Evolutionary conservation across 2,888 invertebrate species (phyloP), one percentile per base, ranked within the genome.

Genomic region (Stenichneumon culpator): DNA sequence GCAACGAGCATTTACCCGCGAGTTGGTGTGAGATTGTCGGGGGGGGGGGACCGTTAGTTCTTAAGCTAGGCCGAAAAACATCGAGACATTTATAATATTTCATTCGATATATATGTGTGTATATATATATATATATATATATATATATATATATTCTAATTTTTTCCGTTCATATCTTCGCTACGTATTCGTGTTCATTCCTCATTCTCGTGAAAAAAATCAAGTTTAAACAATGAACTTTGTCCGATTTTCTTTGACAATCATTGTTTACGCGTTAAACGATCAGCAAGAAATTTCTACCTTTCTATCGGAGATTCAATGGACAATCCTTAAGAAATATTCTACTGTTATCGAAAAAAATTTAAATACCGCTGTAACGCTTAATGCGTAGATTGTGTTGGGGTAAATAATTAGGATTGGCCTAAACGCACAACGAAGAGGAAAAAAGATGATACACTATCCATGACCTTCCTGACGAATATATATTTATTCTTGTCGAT

Each of bases 351-450:
- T 57, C 32, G 36, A 11, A 36, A 72, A 22, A 16, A 3, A 57
- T 9, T 57, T 60, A 47, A 39, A 44, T 44, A 47, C n/a, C 28
- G 32, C 47, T 69, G 52, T 28, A 44, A 44, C n/a, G 39, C 9
- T 47, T 22, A 22, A 9, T 19, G 60, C 44, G 16, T 63, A 65
- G 69, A 3, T 60, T n/a, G 65, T 47, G 77, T 67, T 52, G 32
- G 7, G 70, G 50, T 60, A 70, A 65, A 50, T 16, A 25, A 36
- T 63, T 57, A 73, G 67, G 39, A 63, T 74, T 79, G 73, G 79
- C 83, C 83, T 83, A 74, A 79, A 52, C 47, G 79, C 69, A 83
- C 79, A 79, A 79, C 83, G 83, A 83, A 78, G 74, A 79, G 25
- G 3, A 50, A 50, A 28, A 39, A 39, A 32, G 63, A 73, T 6